phyloP scores from a whole-genome alignment of 2,888 invertebrate species.

The Amaurobius ferox region DNA sequence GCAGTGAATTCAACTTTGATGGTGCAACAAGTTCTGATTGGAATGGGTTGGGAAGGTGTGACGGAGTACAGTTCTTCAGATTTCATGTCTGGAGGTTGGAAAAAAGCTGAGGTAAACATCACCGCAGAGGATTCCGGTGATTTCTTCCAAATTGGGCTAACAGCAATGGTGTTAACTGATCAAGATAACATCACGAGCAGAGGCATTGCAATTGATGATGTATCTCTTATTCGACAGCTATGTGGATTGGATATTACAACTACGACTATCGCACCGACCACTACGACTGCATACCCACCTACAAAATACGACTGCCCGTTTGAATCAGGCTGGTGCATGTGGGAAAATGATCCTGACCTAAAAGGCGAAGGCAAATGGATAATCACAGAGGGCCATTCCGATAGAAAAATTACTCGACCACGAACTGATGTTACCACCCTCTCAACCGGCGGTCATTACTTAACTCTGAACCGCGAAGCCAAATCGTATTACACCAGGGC shows the following conservation, averaged over 20 bases:
- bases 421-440: constrained; percentile 63
- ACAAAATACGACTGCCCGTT: constrained; percentile 66
- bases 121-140: constrained; percentile 38
- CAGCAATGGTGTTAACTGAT: constrained; percentile 23
- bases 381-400: constrained; percentile 42
- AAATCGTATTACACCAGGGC: not conserved
- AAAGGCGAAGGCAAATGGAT: constrained; percentile 26
- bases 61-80: constrained; percentile 27
- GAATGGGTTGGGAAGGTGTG: constrained; percentile 57
- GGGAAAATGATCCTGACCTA: constrained; percentile 35
- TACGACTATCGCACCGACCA: constrained; percentile 31
- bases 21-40: constrained; percentile 43
- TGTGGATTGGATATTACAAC: constrained; percentile 52
- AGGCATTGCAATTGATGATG: constrained; percentile 72
- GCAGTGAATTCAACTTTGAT: constrained; percentile 36
- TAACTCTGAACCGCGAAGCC: constrained; percentile 26
- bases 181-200: constrained; percentile 39
- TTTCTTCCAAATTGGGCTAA: constrained; percentile 60
- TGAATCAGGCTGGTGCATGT: constrained; percentile 63
- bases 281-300: constrained; percentile 38
- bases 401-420: constrained; percentile 53
- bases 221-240: constrained; percentile 33
- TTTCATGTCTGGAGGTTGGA: constrained; percentile 45
- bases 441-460: constrained; percentile 62
- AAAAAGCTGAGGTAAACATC: constrained; percentile 50